Evolutionary conservation across 2,888 invertebrate species (phyloP), one percentile per base, ranked within the genome.

Genomic region (Drosophila vallismaia): DNA sequence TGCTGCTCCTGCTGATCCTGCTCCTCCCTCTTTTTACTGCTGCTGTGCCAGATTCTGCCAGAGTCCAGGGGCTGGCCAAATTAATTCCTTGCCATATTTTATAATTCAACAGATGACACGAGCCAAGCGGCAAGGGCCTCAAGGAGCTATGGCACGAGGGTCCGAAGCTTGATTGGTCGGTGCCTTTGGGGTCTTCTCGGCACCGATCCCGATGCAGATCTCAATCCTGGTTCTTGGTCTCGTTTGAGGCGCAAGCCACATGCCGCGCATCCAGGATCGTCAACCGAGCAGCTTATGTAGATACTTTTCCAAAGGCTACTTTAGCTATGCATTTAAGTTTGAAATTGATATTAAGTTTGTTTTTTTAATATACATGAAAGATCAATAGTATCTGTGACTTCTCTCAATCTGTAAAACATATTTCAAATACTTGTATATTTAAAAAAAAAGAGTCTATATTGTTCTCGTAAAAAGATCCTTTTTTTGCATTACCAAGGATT

Each of bases 101-200:
- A 87, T 87, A 88, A 87, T 79, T 84, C 87, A 88, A 88, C 87
- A 88, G 87, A 88, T 88, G 87, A 88, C 87, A 88, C 87, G 87
- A 88, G 87, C 87, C 87, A 88, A 79, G 40, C 28, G 45, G 14
- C 54, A 26, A 58, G 57, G 55, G 51, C 52, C 40, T 19, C 55
- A 45, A 62, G 49, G 56, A 75, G 80, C 64, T 75, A 40, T 70
- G 67, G 60, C 71, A 69, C 49, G 46, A 71, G 79, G 84, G 71
- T 77, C 51, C 73, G 60, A 10, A 50, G 40, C 14, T 63, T 60
- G 62, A 60, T 63, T 60, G 62, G 62, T 58, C 51, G 57, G 19
- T 58, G 54, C 58, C 58, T 58, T 45, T 52, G 57, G 63, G 62
- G 62, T 62, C 62, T 62, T 45, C 63, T 51, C 36, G 45, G n/a